phyloP scores from a whole-genome alignment of 2,888 invertebrate species.

The Acholoe squamosa region DNA sequence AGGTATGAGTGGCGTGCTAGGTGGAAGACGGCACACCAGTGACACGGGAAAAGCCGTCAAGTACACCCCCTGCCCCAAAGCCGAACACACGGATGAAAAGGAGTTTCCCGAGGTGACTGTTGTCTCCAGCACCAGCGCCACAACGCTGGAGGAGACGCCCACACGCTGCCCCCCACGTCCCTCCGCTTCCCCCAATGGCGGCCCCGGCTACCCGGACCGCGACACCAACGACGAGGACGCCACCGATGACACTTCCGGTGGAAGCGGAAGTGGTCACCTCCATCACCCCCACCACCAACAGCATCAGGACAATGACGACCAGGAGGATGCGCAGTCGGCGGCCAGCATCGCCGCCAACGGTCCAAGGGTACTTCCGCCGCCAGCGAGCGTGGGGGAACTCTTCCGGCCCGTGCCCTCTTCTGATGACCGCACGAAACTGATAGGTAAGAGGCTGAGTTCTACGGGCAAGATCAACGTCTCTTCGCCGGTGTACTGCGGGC shows the following conservation, averaged over 20 bases:
- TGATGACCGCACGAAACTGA: conserved; percentile 75
- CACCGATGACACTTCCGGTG: not conserved
- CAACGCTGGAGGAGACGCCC: not conserved
- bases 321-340: conserved; percentile 48
- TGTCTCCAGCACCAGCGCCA: conserved; percentile 80
- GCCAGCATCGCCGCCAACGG: conserved; percentile 85
- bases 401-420: conserved; percentile 83
- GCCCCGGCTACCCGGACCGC: not conserved
- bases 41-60: conserved; percentile 73
- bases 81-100: conserved; percentile 80
- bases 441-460: conserved; percentile 85
- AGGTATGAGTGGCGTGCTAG: conserved; percentile 64
- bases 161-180: not conserved
- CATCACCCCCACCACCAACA: not conserved
- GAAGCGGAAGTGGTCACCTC: not conserved
- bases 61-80: conserved; percentile 82
- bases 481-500: conserved; percentile 83
- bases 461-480: conserved; percentile 84
- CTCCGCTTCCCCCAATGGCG: not conserved
- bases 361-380: conserved; percentile 86
- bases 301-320: not conserved
- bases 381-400: conserved; percentile 70
- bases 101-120: conserved; percentile 89
- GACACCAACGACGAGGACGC: conserved; percentile 84
- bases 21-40: conserved; percentile 55